phyloP scores from a whole-genome alignment of 2,797 vertebrate genomes.

The Enteromius unitaeniatus region DNA sequence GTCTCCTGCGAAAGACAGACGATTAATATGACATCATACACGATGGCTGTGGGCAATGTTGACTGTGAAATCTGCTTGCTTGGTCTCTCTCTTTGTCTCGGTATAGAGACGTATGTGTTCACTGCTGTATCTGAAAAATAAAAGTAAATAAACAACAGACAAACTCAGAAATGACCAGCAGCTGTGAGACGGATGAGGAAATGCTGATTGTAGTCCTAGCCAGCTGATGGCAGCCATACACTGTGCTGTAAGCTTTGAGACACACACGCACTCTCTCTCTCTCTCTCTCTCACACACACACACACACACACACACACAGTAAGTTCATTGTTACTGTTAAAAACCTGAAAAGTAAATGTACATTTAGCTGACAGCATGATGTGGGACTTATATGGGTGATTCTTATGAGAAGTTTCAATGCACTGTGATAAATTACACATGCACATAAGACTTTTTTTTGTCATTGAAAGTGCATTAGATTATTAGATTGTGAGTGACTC shows the following conservation, averaged over 20 bases:
- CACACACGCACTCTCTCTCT: neutral
- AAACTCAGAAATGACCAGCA: neutral
- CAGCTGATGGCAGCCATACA: conserved; percentile 46
- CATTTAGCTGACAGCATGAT: neutral
- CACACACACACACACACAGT: neutral
- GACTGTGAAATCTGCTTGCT: conserved; percentile 16
- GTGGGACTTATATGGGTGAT: neutral
- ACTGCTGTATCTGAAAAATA: neutral
- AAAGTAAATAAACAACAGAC: neutral
- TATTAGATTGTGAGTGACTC: neutral
- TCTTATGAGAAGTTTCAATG: neutral
- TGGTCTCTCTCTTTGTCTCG: neutral
- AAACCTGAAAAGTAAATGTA: neutral
- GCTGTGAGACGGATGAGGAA: neutral
- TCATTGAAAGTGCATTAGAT: neutral
- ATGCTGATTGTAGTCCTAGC: conserved; percentile 28
- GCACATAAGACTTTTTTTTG: neutral
- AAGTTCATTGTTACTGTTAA: neutral
- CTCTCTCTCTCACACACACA: neutral
- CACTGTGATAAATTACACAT: neutral
- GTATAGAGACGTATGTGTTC: neutral
- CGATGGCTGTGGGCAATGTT: neutral
- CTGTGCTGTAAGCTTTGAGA: neutral
- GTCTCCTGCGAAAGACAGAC: neutral
- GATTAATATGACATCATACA: conserved; percentile 10